These are phyloP conservation scores for Eupithecia insigniata DNA, from an alignment of 2,888 invertebrate species.

Conservation along the genomic window DNA sequence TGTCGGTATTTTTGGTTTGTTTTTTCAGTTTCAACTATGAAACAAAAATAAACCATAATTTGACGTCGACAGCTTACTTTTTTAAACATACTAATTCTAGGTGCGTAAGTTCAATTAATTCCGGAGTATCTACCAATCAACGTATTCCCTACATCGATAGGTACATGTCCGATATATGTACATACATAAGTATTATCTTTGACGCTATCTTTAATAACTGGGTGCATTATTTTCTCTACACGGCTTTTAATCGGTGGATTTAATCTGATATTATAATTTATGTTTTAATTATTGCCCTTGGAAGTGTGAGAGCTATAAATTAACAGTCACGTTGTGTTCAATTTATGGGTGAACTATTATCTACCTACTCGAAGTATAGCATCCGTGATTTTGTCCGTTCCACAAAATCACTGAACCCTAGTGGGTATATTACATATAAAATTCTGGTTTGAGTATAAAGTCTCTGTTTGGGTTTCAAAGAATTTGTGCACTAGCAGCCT, in stretches of 20 bases:
- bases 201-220: constrained; percentile 19
- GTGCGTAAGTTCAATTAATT: background rate
- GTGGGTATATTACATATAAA: background rate
- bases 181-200: background rate
- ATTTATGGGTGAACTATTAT: constrained; percentile 34
- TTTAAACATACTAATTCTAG: background rate
- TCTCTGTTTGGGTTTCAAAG: constrained; percentile 30
- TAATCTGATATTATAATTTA: constrained; percentile 48
- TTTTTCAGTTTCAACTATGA: background rate
- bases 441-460: background rate
- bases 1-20: background rate
- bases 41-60: background rate
- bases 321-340: constrained; percentile 40
- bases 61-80: background rate
- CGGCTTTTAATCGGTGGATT: constrained; percentile 30
- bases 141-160: background rate
- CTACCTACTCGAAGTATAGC: background rate
- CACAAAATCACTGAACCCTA: background rate
- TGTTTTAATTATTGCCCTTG: constrained; percentile 62
- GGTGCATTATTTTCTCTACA: constrained; percentile 22
- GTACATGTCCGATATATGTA: background rate
- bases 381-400: background rate
- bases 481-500: constrained; percentile 65
- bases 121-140: background rate
- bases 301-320: constrained; percentile 62